These are phyloP conservation scores for Caenorhabditis uteleia DNA, from an alignment of 2,888 invertebrate genomes.

Conservation along the genomic window DNA sequence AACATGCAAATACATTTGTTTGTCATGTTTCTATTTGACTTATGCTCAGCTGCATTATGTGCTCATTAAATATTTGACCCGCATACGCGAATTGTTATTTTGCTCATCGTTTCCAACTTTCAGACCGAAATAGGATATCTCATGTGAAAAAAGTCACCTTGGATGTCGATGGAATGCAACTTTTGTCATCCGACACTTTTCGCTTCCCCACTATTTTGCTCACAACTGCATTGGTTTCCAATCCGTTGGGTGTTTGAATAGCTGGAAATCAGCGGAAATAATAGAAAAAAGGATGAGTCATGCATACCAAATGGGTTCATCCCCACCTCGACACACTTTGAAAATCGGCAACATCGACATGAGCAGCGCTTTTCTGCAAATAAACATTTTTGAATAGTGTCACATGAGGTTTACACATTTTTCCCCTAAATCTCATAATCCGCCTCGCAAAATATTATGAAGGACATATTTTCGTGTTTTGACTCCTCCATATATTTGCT, in stretches of 20 bases:
- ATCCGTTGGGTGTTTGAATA: conserved; percentile 33
- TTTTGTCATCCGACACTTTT: conserved; percentile 16
- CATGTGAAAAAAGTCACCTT: conserved; percentile 12
- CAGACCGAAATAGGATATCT: too few species aligned
- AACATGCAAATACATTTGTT: too few species aligned
- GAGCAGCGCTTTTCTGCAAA: conserved; percentile 44
- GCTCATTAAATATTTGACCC: too few species aligned
- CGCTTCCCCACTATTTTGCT: conserved; percentile 26
- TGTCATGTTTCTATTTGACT: too few species aligned
- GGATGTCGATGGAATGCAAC: conserved; percentile 22
- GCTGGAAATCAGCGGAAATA: conserved; percentile 20
- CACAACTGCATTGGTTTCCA: conserved; percentile 16
- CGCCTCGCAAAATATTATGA: too few species aligned
- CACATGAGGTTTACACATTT: too few species aligned
- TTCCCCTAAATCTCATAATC: conserved; percentile 1
- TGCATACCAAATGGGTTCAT: conserved; percentile 46
- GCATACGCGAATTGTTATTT: too few species aligned
- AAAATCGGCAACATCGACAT: conserved; percentile 45
- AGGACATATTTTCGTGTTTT: too few species aligned
- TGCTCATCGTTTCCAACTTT: too few species aligned
- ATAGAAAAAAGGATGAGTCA: conserved; percentile 12
- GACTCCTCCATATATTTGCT: too few species aligned
- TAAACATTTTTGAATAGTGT: too few species aligned
- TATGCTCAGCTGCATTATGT: too few species aligned
- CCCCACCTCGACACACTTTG: conserved; percentile 48